Evolutionary conservation across 1,140 invertebrate species (phyloP).

Genomic region (Bathynomus jamesi): DNA sequence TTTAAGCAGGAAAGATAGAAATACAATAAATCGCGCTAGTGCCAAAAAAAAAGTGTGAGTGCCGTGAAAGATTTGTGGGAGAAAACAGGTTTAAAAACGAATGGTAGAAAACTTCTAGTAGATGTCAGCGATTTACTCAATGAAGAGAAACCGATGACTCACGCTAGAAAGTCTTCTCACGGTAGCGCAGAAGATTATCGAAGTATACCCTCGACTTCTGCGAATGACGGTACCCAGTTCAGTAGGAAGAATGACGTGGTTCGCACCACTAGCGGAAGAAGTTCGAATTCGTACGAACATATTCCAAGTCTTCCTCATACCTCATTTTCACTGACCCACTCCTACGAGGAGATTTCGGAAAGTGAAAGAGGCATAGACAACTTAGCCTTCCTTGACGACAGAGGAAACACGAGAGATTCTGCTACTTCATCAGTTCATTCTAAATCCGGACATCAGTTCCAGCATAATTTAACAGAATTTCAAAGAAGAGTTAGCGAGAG

Average conservation of each 20-base stretch:
- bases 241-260: background rate
- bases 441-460: constrained; percentile 1
- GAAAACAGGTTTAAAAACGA: constrained; percentile 26
- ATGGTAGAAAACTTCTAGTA: constrained; percentile 30
- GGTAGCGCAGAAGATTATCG: too few species aligned
- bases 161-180: background rate
- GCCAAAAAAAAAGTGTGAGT: constrained; percentile 15
- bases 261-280: background rate
- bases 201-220: too few species aligned
- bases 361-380: constrained; percentile 14
- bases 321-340: constrained; percentile 3
- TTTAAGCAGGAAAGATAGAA: background rate
- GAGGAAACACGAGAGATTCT: constrained; percentile 3
- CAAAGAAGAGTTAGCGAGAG: constrained; percentile 19
- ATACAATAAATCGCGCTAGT: background rate
- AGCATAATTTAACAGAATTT: constrained; percentile 13
- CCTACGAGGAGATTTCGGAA: background rate
- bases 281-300: background rate
- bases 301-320: background rate
- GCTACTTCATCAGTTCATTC: background rate
- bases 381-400: constrained; percentile 19
- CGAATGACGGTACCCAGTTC: too few species aligned
- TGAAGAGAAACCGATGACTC: background rate
- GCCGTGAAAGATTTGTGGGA: constrained; percentile 23
- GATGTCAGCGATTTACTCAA: background rate